phyloP scores from a whole-genome alignment of 1,140 invertebrate species.

The Drosophila chauvacae region DNA sequence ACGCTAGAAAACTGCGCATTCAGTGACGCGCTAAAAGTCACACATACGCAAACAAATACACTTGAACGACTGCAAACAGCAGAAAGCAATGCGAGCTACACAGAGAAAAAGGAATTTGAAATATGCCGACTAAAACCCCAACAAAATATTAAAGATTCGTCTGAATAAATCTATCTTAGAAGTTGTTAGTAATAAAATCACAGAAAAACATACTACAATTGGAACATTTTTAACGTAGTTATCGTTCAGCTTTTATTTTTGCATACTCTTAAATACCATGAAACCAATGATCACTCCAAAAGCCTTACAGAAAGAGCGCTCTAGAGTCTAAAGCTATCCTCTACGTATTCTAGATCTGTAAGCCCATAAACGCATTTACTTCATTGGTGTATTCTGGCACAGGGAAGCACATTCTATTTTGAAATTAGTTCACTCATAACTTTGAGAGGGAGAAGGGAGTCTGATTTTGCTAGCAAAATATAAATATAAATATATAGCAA shows the following conservation, averaged over 20 bases:
- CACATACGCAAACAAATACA: constrained; percentile 51
- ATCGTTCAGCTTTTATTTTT: neutral
- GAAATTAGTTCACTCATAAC: neutral
- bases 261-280: no score
- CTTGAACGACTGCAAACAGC: constrained; percentile 32
- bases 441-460: neutral
- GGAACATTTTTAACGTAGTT: neutral
- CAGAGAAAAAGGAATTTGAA: neutral
- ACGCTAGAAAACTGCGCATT: constrained; percentile 73
- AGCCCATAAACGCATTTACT: no score
- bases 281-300: no score
- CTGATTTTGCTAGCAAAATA: neutral
- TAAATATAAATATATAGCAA: neutral
- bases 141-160: neutral
- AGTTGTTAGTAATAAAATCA: no score
- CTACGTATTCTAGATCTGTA: no score
- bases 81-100: constrained; percentile 32
- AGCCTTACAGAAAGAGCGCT: no score
- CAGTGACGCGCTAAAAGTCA: constrained; percentile 78
- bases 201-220: neutral
- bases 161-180: no score
- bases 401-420: no score
- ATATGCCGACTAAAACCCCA: no score
- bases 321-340: no score
- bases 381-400: no score